Conservation (phyloP, 2,797 vertebrate species). For the Bryconaethiops microstoma region DNA sequence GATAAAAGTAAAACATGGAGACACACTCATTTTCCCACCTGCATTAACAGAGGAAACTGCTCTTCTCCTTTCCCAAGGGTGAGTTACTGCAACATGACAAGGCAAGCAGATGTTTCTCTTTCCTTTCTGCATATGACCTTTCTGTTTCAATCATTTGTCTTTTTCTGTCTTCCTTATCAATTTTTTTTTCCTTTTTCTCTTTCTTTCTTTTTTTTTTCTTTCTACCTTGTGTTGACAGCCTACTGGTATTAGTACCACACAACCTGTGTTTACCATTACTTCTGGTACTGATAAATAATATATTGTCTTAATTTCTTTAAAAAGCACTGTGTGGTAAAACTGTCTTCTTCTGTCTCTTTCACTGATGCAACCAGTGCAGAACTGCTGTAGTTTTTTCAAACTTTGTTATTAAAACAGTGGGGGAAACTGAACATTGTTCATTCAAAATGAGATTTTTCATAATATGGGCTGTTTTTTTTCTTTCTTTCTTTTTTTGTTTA, state of each 20-base stretch:
- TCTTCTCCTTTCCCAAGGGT: conserved; percentile 52
- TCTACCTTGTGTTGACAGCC: neutral
- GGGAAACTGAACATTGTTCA: no score
- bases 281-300: neutral
- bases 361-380: no score
- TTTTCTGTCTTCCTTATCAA: neutral
- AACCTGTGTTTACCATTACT: neutral
- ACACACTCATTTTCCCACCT: conserved; percentile 53
- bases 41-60: conserved; percentile 59
- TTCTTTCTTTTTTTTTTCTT: conserved; percentile 11
- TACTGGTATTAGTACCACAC: neutral
- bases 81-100: conserved; percentile 56
- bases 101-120: conserved; percentile 52
- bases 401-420: no score
- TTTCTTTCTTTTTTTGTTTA: no score
- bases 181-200: conserved; percentile 6
- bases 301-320: no score
- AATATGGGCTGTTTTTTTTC: no score
- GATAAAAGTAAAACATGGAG: conserved; percentile 14
- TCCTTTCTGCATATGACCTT: conserved; percentile 20
- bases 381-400: no score
- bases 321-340: no score
- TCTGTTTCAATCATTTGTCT: conserved; percentile 5
- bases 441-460: no score
- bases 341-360: no score